Evolutionary conservation across 1,140 invertebrate genomes (phyloP).

Genomic region (Saccostrea glomerata): DNA sequence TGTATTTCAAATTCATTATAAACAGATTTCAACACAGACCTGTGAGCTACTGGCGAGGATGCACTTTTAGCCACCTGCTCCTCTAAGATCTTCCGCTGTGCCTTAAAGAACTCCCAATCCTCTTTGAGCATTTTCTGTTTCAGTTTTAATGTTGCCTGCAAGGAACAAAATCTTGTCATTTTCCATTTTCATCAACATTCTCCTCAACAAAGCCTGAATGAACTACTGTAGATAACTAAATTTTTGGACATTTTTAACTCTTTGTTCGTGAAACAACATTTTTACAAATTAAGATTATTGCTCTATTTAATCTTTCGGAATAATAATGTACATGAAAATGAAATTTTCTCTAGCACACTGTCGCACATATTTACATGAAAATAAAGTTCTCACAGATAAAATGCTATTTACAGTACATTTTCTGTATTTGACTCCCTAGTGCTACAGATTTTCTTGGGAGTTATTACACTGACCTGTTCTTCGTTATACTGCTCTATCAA

Average conservation of each 20-base stretch:
- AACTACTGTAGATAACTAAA: too few relatives aligned
- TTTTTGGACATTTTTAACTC: too few relatives aligned
- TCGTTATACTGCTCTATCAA: slow-evolving; percentile 83
- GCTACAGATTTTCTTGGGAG: neutral
- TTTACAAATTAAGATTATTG: too few relatives aligned
- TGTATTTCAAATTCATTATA: neutral
- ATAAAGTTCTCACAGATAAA: too few relatives aligned
- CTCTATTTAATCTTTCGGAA: too few relatives aligned
- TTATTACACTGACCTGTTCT: slow-evolving; percentile 72
- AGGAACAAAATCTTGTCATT: slow-evolving; percentile 21
- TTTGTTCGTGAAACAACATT: too few relatives aligned
- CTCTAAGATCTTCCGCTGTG: slow-evolving; percentile 80
- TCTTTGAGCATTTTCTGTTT: slow-evolving; percentile 82
- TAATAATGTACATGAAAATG: too few relatives aligned
- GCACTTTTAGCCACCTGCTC: slow-evolving; percentile 77
- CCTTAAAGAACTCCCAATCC: slow-evolving; percentile 82
- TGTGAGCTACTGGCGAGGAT: slow-evolving; percentile 62
- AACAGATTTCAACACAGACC: neutral
- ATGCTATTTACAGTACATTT: too few relatives aligned
- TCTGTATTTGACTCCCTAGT: neutral
- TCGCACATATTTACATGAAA: too few relatives aligned
- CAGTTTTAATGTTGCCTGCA: slow-evolving; percentile 80
- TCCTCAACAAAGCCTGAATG: neutral
- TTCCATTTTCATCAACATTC: neutral
- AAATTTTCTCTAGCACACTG: too few relatives aligned